Evolutionary conservation across 2,888 invertebrate species (phyloP).

Genomic region (Lomographa bimaculata): DNA sequence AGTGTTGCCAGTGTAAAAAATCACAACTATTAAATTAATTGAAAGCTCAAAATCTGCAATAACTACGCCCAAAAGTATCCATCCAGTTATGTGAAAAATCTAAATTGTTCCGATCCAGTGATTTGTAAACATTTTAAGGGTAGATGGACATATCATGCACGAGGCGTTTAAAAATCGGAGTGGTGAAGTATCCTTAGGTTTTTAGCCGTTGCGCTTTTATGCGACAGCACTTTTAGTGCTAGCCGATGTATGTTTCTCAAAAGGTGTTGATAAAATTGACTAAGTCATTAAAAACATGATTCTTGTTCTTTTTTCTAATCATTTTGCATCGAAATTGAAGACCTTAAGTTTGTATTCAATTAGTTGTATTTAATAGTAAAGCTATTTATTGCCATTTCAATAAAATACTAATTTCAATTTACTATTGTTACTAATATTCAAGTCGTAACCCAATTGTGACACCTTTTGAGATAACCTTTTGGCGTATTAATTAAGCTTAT

Average conservation of each 20-base stretch:
- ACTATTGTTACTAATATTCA: too few species aligned
- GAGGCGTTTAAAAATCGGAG: constrained; percentile 23
- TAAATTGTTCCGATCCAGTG: constrained; percentile 22
- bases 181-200: constrained; percentile 32
- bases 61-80: constrained; percentile 15
- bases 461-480: constrained; percentile 40
- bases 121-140: constrained; percentile 25
- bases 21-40: not conserved
- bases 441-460: too few species aligned
- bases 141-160: constrained; percentile 33
- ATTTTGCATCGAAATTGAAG: too few species aligned
- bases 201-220: constrained; percentile 27
- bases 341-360: too few species aligned
- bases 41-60: not conserved
- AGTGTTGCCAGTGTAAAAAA: constrained; percentile 8
- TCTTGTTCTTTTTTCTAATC: too few species aligned
- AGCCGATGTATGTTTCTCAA: constrained; percentile 24
- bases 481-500: constrained; percentile 52
- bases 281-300: too few species aligned
- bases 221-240: constrained; percentile 24
- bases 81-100: constrained; percentile 16
- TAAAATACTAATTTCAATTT: too few species aligned
- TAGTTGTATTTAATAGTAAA: too few species aligned
- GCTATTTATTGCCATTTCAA: too few species aligned
- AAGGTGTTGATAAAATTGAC: constrained; percentile 9